phyloP scores from a whole-genome alignment of 2,113 vertebrate species.

The Oryzias melastigma region DNA sequence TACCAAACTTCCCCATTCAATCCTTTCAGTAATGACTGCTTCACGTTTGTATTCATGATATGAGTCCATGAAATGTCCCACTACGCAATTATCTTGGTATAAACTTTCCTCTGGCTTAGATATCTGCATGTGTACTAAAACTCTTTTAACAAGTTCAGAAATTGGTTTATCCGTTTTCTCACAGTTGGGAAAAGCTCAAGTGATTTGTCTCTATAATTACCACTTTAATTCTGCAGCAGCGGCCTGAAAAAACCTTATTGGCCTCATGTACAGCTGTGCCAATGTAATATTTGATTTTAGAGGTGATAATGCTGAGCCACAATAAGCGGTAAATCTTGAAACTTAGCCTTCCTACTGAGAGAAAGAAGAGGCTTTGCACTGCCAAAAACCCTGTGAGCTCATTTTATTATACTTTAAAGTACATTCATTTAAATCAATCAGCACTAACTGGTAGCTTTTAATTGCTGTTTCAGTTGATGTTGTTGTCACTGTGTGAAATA shows the following conservation, averaged over 20 bases:
- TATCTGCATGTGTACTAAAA: slow-evolving; percentile 14
- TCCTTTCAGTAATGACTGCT: too few relatives aligned
- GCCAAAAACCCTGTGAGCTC: slow-evolving; percentile 40
- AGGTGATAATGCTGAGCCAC: slow-evolving; percentile 44
- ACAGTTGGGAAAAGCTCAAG: slow-evolving; percentile 56
- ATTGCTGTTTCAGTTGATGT: slow-evolving; percentile 8
- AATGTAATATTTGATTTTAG: slow-evolving; percentile 57
- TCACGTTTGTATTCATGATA: not conserved
- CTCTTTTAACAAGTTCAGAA: slow-evolving; percentile 45
- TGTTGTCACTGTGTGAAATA: slow-evolving; percentile 6
- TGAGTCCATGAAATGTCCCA: not conserved
- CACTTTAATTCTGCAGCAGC: slow-evolving; percentile 41
- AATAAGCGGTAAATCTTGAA: slow-evolving; percentile 57
- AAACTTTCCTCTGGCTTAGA: not conserved
- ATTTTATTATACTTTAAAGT: slow-evolving; percentile 51
- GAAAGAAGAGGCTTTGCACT: slow-evolving; percentile 22
- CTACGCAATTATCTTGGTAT: not conserved
- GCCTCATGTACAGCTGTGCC: slow-evolving; percentile 34
- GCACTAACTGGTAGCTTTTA: slow-evolving; percentile 19
- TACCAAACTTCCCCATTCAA: too few relatives aligned
- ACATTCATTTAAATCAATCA: slow-evolving; percentile 59
- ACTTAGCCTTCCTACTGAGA: slow-evolving; percentile 34
- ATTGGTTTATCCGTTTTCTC: slow-evolving; percentile 52
- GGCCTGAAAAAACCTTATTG: slow-evolving; percentile 42
- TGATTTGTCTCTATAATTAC: slow-evolving; percentile 69